These are phyloP conservation scores for Drosophila melanocephala DNA, from an alignment of 2,888 invertebrate species.

Conservation along the genomic window DNA sequence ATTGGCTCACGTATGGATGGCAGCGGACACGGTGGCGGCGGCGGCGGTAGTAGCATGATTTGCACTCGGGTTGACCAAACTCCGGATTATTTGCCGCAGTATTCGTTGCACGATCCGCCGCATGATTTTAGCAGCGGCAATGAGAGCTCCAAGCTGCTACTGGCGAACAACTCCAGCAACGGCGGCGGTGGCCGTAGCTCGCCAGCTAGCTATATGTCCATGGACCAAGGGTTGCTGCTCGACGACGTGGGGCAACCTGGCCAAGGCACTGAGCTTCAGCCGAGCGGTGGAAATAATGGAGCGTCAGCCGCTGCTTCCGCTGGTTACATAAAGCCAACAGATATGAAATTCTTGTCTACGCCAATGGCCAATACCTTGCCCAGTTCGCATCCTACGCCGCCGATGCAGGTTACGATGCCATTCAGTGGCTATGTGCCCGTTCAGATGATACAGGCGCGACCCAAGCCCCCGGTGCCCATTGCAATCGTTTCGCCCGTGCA, in stretches of 20 bases:
- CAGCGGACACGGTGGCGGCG: slow-evolving; percentile 4
- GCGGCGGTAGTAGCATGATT: slow-evolving; percentile 29
- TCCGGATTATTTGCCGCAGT: slow-evolving; percentile 42
- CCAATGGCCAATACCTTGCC: slow-evolving; percentile 35
- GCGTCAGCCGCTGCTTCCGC: neutral
- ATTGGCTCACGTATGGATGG: slow-evolving; percentile 23
- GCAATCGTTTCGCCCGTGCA: slow-evolving; percentile 23
- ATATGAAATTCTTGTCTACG: slow-evolving; percentile 64
- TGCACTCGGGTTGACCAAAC: slow-evolving; percentile 52
- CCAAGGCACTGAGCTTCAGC: slow-evolving; percentile 26
- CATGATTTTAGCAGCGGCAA: slow-evolving; percentile 69
- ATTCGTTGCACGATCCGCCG: slow-evolving; percentile 50
- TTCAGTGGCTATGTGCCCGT: slow-evolving; percentile 68
- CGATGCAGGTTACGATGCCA: slow-evolving; percentile 30
- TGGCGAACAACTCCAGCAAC: slow-evolving; percentile 52
- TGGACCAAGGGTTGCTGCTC: slow-evolving; percentile 46
- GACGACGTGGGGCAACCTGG: slow-evolving; percentile 35
- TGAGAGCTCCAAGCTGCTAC: slow-evolving; percentile 66
- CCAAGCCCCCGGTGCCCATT: slow-evolving; percentile 4
- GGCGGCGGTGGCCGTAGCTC: slow-evolving; percentile 44
- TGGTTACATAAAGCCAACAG: slow-evolving; percentile 68
- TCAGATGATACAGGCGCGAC: slow-evolving; percentile 43
- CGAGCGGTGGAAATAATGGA: neutral
- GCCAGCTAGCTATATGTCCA: slow-evolving; percentile 52
- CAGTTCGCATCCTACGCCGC: neutral